Evolutionary conservation across 1,140 invertebrate genomes (phyloP).

Genomic region (Mercenaria mercenaria): DNA sequence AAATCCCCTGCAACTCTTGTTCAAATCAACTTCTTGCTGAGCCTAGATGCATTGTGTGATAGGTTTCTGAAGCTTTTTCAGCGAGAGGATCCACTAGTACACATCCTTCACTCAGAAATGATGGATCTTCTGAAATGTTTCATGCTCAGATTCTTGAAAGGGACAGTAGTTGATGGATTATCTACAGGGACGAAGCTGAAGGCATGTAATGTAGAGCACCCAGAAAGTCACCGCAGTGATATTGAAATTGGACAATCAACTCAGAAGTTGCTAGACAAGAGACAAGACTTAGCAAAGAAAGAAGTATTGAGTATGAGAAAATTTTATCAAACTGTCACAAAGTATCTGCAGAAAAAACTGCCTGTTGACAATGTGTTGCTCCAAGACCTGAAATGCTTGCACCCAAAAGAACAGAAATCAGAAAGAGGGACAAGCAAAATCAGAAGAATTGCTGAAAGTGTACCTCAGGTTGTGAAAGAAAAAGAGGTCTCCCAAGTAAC

Average conservation of each 20-base stretch:
- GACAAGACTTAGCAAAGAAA: conserved; percentile 23
- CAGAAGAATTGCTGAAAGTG: conserved; percentile 26
- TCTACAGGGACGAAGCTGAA: conserved; percentile 18
- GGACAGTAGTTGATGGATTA: conserved; percentile 30
- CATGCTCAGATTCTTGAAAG: conserved; percentile 47
- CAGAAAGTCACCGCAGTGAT: conserved; percentile 38
- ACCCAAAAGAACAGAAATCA: conserved; percentile 48
- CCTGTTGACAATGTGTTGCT: conserved; percentile 48
- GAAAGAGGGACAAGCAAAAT: conserved; percentile 32
- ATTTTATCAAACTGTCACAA: conserved; percentile 49
- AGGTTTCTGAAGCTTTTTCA: conserved; percentile 67
- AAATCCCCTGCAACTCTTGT: conserved; percentile 30
- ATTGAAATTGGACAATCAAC: conserved; percentile 58
- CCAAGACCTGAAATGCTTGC: conserved; percentile 37
- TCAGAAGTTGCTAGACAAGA: background rate
- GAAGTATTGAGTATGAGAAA: conserved; percentile 41
- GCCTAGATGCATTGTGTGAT: conserved; percentile 61
- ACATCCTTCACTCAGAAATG: conserved; percentile 62
- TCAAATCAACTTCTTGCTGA: conserved; percentile 65
- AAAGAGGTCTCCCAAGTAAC: conserved; percentile 39
- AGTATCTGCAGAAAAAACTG: conserved; percentile 44
- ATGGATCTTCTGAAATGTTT: conserved; percentile 53
- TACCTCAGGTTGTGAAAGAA: conserved; percentile 37
- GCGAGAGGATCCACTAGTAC: conserved; percentile 68
- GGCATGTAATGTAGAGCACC: conserved; percentile 46